Percentiles rank a stretch among this genome's conserved stretches.
Evolutionary conservation across 2,888 invertebrate species (phyloP).

Genomic region (Sinohyriopsis cumingii): DNA sequence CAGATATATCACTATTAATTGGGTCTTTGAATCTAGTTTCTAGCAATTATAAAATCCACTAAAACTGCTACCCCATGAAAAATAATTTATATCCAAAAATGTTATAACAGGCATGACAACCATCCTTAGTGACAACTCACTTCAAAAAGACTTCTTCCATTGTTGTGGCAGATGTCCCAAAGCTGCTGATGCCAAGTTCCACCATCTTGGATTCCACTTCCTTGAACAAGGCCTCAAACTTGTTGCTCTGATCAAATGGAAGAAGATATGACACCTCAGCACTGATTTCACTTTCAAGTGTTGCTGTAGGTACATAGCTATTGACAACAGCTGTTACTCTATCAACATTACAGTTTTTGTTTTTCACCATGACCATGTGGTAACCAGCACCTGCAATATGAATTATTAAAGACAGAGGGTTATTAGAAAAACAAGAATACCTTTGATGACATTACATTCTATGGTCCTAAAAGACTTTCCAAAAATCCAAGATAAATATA

Average conservation of each 20-base stretch:
- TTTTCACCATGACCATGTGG: constrained; percentile 81
- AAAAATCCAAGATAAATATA: too few relatives aligned
- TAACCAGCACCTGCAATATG: constrained; percentile 81
- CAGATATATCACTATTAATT: too few relatives aligned
- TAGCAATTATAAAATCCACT: background rate
- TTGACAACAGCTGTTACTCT: constrained; percentile 78
- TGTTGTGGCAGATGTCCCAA: constrained; percentile 88
- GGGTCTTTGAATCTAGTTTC: too few relatives aligned
- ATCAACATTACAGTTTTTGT: constrained; percentile 72
- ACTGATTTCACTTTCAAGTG: constrained; percentile 73
- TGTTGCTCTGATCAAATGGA: constrained; percentile 57
- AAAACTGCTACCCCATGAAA: background rate
- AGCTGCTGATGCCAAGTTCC: constrained; percentile 81
- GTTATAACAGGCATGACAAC: background rate
- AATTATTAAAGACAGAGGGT: too few relatives aligned
- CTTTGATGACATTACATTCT: too few relatives aligned
- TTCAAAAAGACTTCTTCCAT: constrained; percentile 84
- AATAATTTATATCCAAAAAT: background rate
- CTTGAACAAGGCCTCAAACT: constrained; percentile 59
- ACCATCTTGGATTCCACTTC: constrained; percentile 62
- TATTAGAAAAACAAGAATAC: too few relatives aligned
- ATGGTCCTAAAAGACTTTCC: too few relatives aligned
- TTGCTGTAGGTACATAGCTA: constrained; percentile 79
- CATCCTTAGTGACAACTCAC: constrained; percentile 37
- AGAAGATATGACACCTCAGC: constrained; percentile 66